A percentile compares a stretch with the other conserved stretches of the same genome.
Evolutionary conservation across 1,140 invertebrate species (phyloP).

Genomic region (Drosophila auraria): DNA sequence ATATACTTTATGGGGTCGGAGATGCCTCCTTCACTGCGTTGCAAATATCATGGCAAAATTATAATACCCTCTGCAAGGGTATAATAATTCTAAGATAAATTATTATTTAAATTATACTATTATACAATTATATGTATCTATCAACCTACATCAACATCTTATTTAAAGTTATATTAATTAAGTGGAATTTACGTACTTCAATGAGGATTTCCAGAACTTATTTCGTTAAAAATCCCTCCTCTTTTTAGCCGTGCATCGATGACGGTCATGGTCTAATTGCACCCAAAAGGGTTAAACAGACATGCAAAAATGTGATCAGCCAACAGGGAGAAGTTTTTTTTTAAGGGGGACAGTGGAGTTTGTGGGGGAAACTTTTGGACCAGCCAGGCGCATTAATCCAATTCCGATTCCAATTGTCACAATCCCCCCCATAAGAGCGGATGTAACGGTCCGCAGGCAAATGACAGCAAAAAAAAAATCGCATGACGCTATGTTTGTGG

Average conservation of each 20-base stretch:
- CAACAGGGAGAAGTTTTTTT: slow-evolving; percentile 12
- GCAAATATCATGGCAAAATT: too few relatives aligned
- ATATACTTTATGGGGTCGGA: too few relatives aligned
- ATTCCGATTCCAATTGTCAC: slow-evolving; percentile 62
- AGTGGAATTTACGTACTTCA: too few relatives aligned
- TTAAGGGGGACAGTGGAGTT: slow-evolving; percentile 11
- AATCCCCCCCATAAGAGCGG: slow-evolving; percentile 48
- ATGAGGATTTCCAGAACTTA: not conserved
- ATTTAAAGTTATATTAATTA: not conserved
- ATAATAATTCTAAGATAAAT: too few relatives aligned
- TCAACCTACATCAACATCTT: not conserved
- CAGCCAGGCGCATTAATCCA: slow-evolving; percentile 73
- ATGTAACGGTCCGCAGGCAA: slow-evolving; percentile 78
- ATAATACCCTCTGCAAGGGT: too few relatives aligned
- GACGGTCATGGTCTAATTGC: slow-evolving; percentile 78
- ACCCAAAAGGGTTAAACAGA: slow-evolving; percentile 73
- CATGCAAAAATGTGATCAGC: slow-evolving; percentile 67
- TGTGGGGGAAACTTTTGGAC: slow-evolving; percentile 11
- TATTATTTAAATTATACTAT: too few relatives aligned
- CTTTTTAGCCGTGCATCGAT: slow-evolving; percentile 16
- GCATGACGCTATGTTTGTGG: slow-evolving; percentile 58
- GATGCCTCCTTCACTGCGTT: too few relatives aligned
- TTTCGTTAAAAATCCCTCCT: not conserved
- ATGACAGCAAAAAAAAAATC: slow-evolving; percentile 76
- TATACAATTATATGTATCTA: too few relatives aligned